Evolutionary conservation across 2,888 invertebrate genomes (phyloP), one percentile per base, ranked within the genome.

Genomic region (Lasioglossum malachurum): DNA sequence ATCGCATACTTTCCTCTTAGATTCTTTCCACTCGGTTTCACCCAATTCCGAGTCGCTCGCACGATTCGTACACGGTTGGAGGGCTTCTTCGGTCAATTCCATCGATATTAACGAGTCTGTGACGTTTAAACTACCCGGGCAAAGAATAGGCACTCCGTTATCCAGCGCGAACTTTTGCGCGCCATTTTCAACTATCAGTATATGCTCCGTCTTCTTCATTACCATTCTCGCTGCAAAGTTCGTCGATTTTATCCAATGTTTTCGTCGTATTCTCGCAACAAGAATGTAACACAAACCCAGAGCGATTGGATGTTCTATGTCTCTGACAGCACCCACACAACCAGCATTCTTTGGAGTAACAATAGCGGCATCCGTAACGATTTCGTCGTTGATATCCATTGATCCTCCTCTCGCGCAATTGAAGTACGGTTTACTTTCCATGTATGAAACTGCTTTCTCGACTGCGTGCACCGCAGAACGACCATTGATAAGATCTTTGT

Each of bases 171-270:
- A 85, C n/a, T 80, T 92, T 71, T 89, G 80, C 2, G 90, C 87
- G n/a, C 93, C 94, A 8, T 71, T 88, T 69, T 92, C 93, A 3
- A 92, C 92, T 19, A 93, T 75, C 23, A 94, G 60, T 14, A 91
- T 80, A 23, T 93, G 91, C 38, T 89, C 87, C 10, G 92, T 92
- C 4, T 92, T 82, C 44, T 89, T 84, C 75, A 93, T 67, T 10
- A 93, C 90, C 73, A 89, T 88, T 71, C 91, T 93, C 7, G 94
- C 90, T 90, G 35, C n/a, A 31, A 19, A 14, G 41, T 41, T n/a
- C 2, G 27, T 64, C 3, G 16, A 31, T 19, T 31, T 8, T 2
- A 19, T 19, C 3, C 2, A 31, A 64, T 19, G 31, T 31, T 64
- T 64, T 1, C 16, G 44, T 19, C 19, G 7, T 31, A 19, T 12